Conservation (phyloP, 92 coral and sea anemone species). For the Palythoa heliodiscus region DNA sequence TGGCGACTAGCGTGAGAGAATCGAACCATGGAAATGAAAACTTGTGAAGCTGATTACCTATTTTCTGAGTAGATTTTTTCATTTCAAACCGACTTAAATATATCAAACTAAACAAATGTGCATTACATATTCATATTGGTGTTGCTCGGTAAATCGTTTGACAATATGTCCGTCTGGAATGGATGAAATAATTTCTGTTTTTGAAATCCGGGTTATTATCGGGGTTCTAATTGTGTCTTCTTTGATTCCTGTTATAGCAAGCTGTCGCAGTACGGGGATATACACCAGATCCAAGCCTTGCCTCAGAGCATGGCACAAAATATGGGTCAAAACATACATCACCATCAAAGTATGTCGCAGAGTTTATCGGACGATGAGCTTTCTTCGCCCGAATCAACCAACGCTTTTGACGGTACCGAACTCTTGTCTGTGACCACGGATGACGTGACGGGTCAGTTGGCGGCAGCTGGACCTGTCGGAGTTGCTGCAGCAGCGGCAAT, state of each 20-base stretch:
- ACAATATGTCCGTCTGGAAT: conserved; percentile 27
- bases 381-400: conserved; percentile 97
- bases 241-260: conserved; percentile 61
- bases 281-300: conserved; percentile 77
- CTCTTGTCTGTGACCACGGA: conserved; percentile 81
- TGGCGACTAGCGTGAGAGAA: not conserved
- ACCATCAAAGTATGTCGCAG: conserved; percentile 58
- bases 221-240: conserved; percentile 5
- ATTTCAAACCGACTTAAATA: not conserved
- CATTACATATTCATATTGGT: conserved; percentile 36
- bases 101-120: not conserved
- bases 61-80: not conserved
- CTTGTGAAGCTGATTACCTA: not conserved
- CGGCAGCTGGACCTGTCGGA: conserved; percentile 98
- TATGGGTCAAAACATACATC: conserved; percentile 51
- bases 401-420: conserved; percentile 91
- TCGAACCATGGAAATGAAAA: conserved; percentile 15
- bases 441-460: conserved; percentile 96
- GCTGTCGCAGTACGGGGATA: conserved; percentile 85
- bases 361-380: conserved; percentile 89
- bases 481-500: conserved; percentile 99
- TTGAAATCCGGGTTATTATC: conserved; percentile 13
- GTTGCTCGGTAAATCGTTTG: conserved; percentile 13
- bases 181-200: conserved; percentile 42
- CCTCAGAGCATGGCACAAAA: conserved; percentile 79